Evolutionary conservation across 2,888 invertebrate species (phyloP).

Genomic region (Colletes collaris): DNA sequence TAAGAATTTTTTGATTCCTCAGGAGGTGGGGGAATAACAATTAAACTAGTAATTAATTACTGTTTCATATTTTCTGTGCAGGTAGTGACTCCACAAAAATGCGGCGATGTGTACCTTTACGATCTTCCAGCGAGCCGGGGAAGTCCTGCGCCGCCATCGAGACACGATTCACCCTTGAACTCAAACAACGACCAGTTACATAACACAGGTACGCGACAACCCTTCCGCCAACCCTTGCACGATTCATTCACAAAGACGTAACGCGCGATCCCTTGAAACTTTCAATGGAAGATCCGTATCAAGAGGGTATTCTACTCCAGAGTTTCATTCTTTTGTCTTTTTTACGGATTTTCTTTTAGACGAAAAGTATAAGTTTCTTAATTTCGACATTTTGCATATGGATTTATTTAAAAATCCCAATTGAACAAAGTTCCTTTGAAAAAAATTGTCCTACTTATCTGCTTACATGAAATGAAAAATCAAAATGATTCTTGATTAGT

Average conservation of each 20-base stretch:
- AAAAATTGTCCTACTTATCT: too few relatives aligned
- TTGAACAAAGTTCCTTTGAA: too few relatives aligned
- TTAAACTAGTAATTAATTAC: conserved; percentile 21
- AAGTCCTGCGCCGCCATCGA: conserved; percentile 78
- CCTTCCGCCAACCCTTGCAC: conserved; percentile 3
- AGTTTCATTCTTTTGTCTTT: too few relatives aligned
- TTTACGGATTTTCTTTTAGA: too few relatives aligned
- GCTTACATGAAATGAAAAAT: too few relatives aligned
- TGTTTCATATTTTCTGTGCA: conserved; percentile 76
- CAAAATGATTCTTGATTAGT: too few relatives aligned
- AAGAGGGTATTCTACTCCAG: too few relatives aligned
- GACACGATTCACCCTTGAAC: conserved; percentile 80
- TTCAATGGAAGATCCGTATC: too few relatives aligned
- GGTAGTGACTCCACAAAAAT: conserved; percentile 89
- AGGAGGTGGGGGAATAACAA: not conserved
- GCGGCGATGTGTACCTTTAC: conserved; percentile 89
- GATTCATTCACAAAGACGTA: not conserved
- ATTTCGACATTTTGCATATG: too few relatives aligned
- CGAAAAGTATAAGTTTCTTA: too few relatives aligned
- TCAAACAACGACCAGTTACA: conserved; percentile 79
- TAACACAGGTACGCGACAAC: conserved; percentile 72
- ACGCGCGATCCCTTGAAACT: too few relatives aligned
- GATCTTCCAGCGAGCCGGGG: conserved; percentile 85
- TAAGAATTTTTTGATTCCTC: not conserved
- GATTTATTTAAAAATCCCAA: too few relatives aligned